A percentile compares a stretch with the other conserved stretches of the same genome.
Evolutionary conservation across 35 echinoderm and acorn worm species (phyloP).

Genomic region (Anneissia japonica): DNA sequence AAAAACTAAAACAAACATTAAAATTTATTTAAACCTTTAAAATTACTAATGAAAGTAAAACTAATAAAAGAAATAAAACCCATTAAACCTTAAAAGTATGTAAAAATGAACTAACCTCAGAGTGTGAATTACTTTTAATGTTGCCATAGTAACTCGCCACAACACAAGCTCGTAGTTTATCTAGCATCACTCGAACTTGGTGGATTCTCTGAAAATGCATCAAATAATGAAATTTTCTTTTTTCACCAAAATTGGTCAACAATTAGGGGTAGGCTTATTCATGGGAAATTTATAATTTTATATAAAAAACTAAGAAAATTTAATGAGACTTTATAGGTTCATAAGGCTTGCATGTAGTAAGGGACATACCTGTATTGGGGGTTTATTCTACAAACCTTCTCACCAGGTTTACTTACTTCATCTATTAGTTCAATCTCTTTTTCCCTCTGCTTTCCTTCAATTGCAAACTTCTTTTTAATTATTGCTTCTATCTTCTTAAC

Average conservation of each 20-base stretch:
- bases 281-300: too few relatives aligned
- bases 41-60: too few relatives aligned
- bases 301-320: too few relatives aligned
- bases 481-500: conserved; percentile 75
- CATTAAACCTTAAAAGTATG: background rate
- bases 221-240: too few relatives aligned
- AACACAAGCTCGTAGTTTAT: conserved; percentile 84
- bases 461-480: conserved; percentile 79
- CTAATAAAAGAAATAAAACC: too few relatives aligned
- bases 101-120: conserved; percentile 34
- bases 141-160: conserved; percentile 96
- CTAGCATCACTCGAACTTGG: conserved; percentile 73
- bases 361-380: too few relatives aligned
- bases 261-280: background rate
- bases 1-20: too few relatives aligned
- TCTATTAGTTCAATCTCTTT: conserved; percentile 84
- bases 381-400: too few relatives aligned
- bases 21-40: too few relatives aligned
- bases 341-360: too few relatives aligned
- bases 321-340: too few relatives aligned
- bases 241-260: too few relatives aligned
- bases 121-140: conserved; percentile 22
- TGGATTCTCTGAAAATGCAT: conserved; percentile 91
- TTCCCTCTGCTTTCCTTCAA: conserved; percentile 84
- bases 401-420: conserved; percentile 45